These are phyloP conservation scores for Podotricha telesiphe DNA, from an alignment of 2,888 invertebrate species.

Conservation along the genomic window DNA sequence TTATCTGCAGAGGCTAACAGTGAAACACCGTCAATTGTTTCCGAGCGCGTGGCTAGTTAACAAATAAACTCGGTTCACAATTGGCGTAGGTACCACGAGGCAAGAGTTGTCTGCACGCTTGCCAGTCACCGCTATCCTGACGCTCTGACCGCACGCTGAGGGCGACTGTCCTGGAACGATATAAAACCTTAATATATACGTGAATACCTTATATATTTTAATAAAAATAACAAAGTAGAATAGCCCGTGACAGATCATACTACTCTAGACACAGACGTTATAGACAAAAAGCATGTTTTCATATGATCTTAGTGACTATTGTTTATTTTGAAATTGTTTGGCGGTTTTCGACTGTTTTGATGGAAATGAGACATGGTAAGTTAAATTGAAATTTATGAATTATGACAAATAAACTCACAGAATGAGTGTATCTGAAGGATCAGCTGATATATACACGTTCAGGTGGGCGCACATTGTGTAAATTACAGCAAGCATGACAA, in stretches of 20 bases:
- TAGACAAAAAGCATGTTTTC: slow-evolving; percentile 32
- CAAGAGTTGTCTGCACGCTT: slow-evolving; percentile 61
- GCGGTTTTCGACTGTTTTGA: slow-evolving; percentile 23
- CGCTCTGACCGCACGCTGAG: slow-evolving; percentile 67
- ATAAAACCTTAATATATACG: slow-evolving; percentile 28
- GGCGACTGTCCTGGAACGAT: slow-evolving; percentile 44
- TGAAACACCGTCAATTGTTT: slow-evolving; percentile 77
- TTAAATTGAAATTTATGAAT: slow-evolving; percentile 19
- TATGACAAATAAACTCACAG: neutral
- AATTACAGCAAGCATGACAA: slow-evolving; percentile 35
- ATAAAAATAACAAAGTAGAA: slow-evolving; percentile 5
- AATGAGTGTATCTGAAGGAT: slow-evolving; percentile 8
- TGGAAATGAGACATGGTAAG: slow-evolving; percentile 43
- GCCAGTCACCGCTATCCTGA: slow-evolving; percentile 76
- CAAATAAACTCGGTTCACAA: slow-evolving; percentile 79
- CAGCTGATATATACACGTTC: slow-evolving; percentile 36
- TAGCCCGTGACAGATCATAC: neutral
- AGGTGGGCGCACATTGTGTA: slow-evolving; percentile 39
- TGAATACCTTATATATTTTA: slow-evolving; percentile 20
- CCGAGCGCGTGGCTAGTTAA: slow-evolving; percentile 81
- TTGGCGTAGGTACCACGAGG: slow-evolving; percentile 75
- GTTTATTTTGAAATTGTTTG: slow-evolving; percentile 36
- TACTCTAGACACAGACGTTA: neutral
- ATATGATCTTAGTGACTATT: slow-evolving; percentile 31
- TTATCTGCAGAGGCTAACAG: slow-evolving; percentile 71